A percentile compares a stretch with the other conserved stretches of the same genome.
These are phyloP conservation scores for Ennomos erosarius DNA, from an alignment of 2,888 invertebrate species.

Conservation along the genomic window DNA sequence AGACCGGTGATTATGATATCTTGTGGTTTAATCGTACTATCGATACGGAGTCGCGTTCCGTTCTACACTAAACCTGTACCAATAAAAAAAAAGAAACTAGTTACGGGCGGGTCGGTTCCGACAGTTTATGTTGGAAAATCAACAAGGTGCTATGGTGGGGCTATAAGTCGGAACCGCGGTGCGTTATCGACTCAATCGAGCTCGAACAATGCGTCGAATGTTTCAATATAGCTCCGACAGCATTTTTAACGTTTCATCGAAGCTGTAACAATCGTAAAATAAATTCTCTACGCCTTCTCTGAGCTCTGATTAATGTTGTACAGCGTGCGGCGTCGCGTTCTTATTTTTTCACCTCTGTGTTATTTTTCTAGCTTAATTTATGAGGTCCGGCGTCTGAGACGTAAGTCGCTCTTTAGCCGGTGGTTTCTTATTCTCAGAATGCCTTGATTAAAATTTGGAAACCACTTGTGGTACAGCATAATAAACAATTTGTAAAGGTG, in stretches of 20 bases:
- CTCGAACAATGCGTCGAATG: constrained; percentile 81
- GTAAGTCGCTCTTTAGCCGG: constrained; percentile 49
- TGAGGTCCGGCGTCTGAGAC: constrained; percentile 60
- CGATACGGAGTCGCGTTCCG: constrained; percentile 81
- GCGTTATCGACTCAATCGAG: constrained; percentile 80
- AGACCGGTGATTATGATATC: constrained; percentile 85
- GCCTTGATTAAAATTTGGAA: constrained; percentile 19
- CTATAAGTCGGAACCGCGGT: constrained; percentile 70
- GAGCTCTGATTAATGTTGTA: constrained; percentile 83
- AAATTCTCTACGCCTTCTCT: constrained; percentile 84
- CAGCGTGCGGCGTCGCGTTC: constrained; percentile 75
- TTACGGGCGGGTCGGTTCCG: constrained; percentile 72
- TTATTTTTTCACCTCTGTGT: constrained; percentile 75
- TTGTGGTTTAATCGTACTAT: constrained; percentile 79
- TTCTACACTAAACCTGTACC: constrained; percentile 82
- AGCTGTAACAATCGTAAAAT: constrained; percentile 84
- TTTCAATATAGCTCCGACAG: constrained; percentile 83
- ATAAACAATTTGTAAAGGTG: too few species aligned
- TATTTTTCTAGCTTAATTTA: constrained; percentile 79
- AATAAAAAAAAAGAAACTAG: constrained; percentile 82
- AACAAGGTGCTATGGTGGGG: constrained; percentile 75
- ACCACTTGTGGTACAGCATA: too few species aligned
- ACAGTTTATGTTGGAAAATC: constrained; percentile 82
- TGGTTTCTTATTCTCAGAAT: constrained; percentile 45
- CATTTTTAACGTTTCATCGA: constrained; percentile 85